Evolutionary conservation across 2,888 invertebrate genomes (phyloP).

Genomic region (Erebia palarica): DNA sequence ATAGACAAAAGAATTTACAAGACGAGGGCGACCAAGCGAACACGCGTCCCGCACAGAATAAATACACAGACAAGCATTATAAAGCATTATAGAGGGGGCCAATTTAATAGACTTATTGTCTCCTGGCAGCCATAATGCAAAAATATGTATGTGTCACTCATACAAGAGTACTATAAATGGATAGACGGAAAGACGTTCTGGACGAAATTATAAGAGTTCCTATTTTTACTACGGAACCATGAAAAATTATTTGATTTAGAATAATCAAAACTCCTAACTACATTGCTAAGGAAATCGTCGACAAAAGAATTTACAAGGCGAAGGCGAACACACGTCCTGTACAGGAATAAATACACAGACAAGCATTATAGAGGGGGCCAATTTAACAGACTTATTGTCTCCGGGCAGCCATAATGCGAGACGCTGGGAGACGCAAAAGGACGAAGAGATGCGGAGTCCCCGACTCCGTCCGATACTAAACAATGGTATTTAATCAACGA

Average conservation of each 20-base stretch:
- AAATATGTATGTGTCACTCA: too few relatives aligned
- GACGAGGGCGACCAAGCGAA: slow-evolving; percentile 48
- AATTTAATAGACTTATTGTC: slow-evolving; percentile 83
- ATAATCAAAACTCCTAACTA: slow-evolving; percentile 40
- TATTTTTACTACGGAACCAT: too few relatives aligned
- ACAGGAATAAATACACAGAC: slow-evolving; percentile 65
- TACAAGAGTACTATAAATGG: too few relatives aligned
- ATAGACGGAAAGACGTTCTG: slow-evolving; percentile 3
- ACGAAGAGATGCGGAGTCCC: slow-evolving; percentile 67
- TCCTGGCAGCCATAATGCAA: slow-evolving; percentile 76
- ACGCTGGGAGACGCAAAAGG: slow-evolving; percentile 72
- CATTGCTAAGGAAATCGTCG: slow-evolving; percentile 53
- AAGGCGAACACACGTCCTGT: slow-evolving; percentile 57
- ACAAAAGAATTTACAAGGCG: slow-evolving; percentile 61
- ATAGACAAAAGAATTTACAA: slow-evolving; percentile 59
- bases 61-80: slow-evolving; percentile 67
- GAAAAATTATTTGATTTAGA: background rate
- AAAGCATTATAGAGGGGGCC: slow-evolving; percentile 71
- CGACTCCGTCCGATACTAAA: slow-evolving; percentile 78
- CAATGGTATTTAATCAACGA: slow-evolving; percentile 83
- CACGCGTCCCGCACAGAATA: slow-evolving; percentile 60
- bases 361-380: slow-evolving; percentile 72
- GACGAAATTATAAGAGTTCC: too few relatives aligned
- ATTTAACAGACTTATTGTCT: slow-evolving; percentile 83
- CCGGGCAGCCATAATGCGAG: slow-evolving; percentile 76